Evolutionary conservation across 2,888 invertebrate species (phyloP).

Genomic region (Xanthorhoe designata): DNA sequence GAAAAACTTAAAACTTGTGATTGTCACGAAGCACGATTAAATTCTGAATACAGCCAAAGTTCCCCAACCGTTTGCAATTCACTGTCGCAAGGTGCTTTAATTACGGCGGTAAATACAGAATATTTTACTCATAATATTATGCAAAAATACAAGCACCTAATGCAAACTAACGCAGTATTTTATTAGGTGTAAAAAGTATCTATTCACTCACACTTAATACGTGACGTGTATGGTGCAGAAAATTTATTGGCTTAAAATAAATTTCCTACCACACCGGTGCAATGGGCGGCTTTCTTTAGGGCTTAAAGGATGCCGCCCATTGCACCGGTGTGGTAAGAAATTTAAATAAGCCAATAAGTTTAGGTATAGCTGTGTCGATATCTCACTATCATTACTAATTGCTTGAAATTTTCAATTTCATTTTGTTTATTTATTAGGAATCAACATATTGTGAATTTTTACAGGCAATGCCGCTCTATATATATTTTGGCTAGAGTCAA

Average conservation of each 20-base stretch:
- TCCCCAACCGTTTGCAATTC: not conserved
- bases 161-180: constrained; percentile 29
- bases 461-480: too few species aligned
- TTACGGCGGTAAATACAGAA: constrained; percentile 28
- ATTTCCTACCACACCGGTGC: too few species aligned
- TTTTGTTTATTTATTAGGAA: too few species aligned
- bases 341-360: too few species aligned
- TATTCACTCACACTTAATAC: constrained; percentile 20
- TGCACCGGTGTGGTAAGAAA: constrained; percentile 11
- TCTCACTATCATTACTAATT: not conserved
- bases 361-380: constrained; percentile 5
- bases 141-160: constrained; percentile 30
- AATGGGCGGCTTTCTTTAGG: too few species aligned
- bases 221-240: constrained; percentile 2
- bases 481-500: too few species aligned
- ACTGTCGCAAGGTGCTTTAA: constrained; percentile 23
- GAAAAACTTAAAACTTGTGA: too few species aligned
- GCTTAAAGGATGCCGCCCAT: constrained; percentile 14
- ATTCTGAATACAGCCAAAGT: not conserved
- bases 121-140: constrained; percentile 33
- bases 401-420: too few species aligned
- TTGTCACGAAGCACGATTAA: too few species aligned
- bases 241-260: constrained; percentile 9
- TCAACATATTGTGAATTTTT: too few species aligned
- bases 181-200: constrained; percentile 35